A percentile compares a stretch with the other conserved stretches of the same genome.
phyloP scores from a whole-genome alignment of 1,140 invertebrate genomes.

The Aphidius ervi region DNA sequence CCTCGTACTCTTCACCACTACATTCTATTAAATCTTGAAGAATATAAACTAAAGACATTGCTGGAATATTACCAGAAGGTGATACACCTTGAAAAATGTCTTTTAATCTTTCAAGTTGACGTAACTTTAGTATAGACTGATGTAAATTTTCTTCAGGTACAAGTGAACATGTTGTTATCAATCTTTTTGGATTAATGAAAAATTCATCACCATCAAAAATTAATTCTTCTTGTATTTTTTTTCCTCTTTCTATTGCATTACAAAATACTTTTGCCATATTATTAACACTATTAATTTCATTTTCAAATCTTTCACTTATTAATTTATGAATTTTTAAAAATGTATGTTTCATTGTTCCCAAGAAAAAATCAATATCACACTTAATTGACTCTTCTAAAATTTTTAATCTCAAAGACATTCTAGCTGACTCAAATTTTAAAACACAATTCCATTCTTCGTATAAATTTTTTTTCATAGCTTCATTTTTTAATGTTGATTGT shows the following conservation, averaged over 20 bases:
- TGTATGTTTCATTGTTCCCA: slow-evolving; percentile 41
- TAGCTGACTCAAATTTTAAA: slow-evolving; percentile 53
- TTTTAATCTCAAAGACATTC: slow-evolving; percentile 48
- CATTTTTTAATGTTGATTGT: neutral
- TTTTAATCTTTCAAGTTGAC: slow-evolving; percentile 51
- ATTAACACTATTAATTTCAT: slow-evolving; percentile 56
- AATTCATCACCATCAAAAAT: slow-evolving; percentile 51
- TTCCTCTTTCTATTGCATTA: slow-evolving; percentile 56
- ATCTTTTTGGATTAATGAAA: slow-evolving; percentile 45
- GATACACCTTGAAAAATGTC: slow-evolving; percentile 53
- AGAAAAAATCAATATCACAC: slow-evolving; percentile 50
- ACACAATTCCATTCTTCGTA: slow-evolving; percentile 54
- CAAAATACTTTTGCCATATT: slow-evolving; percentile 54
- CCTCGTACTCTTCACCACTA: slow-evolving; percentile 46
- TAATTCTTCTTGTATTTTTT: slow-evolving; percentile 47
- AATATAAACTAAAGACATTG: slow-evolving; percentile 54
- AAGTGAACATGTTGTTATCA: slow-evolving; percentile 32
- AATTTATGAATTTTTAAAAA: slow-evolving; percentile 8
- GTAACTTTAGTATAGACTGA: slow-evolving; percentile 47
- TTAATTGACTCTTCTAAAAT: slow-evolving; percentile 42
- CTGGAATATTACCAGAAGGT: slow-evolving; percentile 52
- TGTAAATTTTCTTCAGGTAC: slow-evolving; percentile 26
- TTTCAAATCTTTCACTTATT: slow-evolving; percentile 41
- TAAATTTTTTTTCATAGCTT: slow-evolving; percentile 9
- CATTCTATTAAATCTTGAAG: slow-evolving; percentile 57